These are phyloP conservation scores for Neomorphus geoffroyi DNA, from an alignment of 2,797 vertebrate species.

Conservation along the genomic window DNA sequence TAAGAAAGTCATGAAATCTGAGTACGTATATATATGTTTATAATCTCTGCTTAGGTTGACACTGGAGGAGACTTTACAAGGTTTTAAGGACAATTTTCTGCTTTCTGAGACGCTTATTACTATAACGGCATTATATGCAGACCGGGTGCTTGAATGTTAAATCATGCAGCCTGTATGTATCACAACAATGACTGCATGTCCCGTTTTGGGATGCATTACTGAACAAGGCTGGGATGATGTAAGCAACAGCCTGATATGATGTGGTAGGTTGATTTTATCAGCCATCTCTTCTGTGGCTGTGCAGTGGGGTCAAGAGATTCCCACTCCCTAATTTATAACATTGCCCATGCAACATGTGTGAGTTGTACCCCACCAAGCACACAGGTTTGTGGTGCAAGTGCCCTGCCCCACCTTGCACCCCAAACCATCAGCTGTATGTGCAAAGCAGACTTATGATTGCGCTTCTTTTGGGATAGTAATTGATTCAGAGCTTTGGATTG, in stretches of 20 bases:
- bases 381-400: background rate
- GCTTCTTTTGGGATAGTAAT: background rate
- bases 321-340: background rate
- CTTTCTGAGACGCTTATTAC: background rate
- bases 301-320: background rate
- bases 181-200: fast-evolving
- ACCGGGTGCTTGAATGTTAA: background rate
- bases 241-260: background rate
- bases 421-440: background rate
- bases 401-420: background rate
- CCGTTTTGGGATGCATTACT: background rate
- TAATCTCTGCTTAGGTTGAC: background rate
- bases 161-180: background rate
- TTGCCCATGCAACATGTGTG: background rate
- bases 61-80: background rate
- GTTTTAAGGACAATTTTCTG: background rate
- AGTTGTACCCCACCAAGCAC: background rate
- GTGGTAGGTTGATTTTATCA: background rate
- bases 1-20: background rate
- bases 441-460: background rate
- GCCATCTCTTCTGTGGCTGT: background rate
- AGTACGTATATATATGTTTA: background rate
- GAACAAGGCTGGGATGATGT: background rate
- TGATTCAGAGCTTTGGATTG: background rate
- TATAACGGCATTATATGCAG: background rate